Conservation (phyloP, 2,888 invertebrate genomes). For the Dugesia japonica region DNA sequence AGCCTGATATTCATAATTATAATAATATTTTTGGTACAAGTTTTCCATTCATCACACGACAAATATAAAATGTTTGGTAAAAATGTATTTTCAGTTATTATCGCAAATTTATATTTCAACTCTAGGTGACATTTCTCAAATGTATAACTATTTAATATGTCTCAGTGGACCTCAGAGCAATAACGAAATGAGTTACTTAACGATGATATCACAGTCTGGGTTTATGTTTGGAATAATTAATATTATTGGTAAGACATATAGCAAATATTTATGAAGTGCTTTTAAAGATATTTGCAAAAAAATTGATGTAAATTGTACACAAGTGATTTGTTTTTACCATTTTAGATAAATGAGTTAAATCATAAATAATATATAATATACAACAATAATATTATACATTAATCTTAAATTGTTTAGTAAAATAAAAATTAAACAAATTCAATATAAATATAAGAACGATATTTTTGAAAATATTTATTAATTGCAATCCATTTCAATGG, state of each 20-base stretch:
- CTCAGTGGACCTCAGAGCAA: neutral
- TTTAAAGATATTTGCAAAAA: no score
- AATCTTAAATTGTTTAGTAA: no score
- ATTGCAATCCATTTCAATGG: no score
- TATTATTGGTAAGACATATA: constrained; percentile 40
- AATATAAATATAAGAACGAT: no score
- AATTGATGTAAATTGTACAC: no score
- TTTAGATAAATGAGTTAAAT: no score
- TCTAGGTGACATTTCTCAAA: neutral
- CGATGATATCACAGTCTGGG: constrained; percentile 43
- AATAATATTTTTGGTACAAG: neutral
- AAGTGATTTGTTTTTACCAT: no score
- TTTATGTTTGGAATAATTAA: constrained; percentile 48
- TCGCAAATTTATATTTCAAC: neutral
- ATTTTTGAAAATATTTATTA: no score
- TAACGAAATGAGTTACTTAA: constrained; percentile 40
- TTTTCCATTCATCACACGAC: neutral
- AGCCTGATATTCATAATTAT: neutral
- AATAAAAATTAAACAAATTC: no score
- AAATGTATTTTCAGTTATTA: neutral
- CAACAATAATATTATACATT: no score
- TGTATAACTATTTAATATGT: neutral
- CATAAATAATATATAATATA: no score
- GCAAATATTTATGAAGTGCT: no score
- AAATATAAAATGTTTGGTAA: neutral